A percentile compares a stretch with the other conserved stretches of the same genome.
Conservation (phyloP, 2,797 vertebrate species). For the Chelon auratus region DNA sequence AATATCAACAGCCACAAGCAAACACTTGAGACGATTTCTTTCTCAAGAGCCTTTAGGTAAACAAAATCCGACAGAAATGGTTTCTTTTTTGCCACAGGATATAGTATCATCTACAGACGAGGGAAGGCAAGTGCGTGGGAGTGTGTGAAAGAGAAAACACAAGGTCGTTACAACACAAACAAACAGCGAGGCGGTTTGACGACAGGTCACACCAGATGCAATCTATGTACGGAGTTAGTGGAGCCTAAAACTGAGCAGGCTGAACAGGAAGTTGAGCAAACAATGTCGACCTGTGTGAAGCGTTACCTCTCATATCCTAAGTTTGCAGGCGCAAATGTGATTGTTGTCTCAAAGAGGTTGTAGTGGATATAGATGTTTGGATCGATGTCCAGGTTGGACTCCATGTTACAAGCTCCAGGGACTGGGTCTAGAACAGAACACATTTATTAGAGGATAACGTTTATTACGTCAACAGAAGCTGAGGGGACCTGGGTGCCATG, state of each 20-base stretch:
- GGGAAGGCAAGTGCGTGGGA: background rate
- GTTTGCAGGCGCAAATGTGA: slow-evolving; percentile 93
- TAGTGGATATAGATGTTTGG: slow-evolving; percentile 92
- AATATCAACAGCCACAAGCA: background rate
- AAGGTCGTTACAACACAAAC: background rate
- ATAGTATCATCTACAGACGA: background rate
- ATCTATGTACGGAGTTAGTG: background rate
- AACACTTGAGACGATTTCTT: background rate
- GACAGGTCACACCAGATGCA: background rate
- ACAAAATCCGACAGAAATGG: background rate
- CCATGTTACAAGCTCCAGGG: slow-evolving; percentile 94
- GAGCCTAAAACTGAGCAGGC: background rate
- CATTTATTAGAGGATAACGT: background rate
- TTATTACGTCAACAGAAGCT: background rate
- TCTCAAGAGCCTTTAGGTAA: background rate
- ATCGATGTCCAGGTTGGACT: slow-evolving; percentile 90
- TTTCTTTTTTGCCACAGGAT: no score
- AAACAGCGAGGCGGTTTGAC: background rate
- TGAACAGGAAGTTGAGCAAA: slow-evolving; percentile 32
- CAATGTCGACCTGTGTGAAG: background rate
- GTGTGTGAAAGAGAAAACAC: background rate
- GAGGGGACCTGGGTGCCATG: background rate
- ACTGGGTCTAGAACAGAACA: slow-evolving; percentile 87
- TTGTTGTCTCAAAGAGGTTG: slow-evolving; percentile 88
- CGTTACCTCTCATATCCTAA: slow-evolving; percentile 89